These are phyloP conservation scores for Lampris megalopsis DNA, from an alignment of 2,113 vertebrate species.

Conservation along the genomic window DNA sequence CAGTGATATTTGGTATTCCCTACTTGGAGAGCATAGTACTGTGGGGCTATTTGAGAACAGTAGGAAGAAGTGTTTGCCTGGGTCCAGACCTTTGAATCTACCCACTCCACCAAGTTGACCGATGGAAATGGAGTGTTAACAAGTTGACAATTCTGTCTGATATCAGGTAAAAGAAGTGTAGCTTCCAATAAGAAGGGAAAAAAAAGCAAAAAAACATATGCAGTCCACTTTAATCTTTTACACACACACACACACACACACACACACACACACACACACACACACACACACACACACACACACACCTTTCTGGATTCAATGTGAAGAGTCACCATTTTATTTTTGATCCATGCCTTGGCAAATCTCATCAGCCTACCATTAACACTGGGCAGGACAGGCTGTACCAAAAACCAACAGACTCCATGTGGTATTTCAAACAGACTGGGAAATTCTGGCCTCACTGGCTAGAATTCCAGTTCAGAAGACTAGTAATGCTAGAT, in stretches of 20 bases:
- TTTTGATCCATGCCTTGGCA: not conserved
- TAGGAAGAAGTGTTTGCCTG: no score
- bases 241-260: not conserved
- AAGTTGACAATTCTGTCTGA: no score
- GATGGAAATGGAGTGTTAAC: no score
- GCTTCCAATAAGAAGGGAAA: not conserved
- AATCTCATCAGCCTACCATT: no score
- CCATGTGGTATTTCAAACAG: not conserved
- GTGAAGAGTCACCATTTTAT: slow-evolving; percentile 15
- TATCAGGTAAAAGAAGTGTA: not conserved
- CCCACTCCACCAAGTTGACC: no score
- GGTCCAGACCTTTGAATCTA: no score
- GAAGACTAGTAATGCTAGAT: no score
- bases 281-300: not conserved
- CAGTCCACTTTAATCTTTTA: slow-evolving; percentile 25
- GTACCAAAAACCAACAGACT: not conserved
- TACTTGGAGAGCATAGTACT: not conserved
- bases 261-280: not conserved
- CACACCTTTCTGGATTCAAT: not conserved
- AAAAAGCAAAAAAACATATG: slow-evolving; percentile 10
- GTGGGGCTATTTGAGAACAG: not conserved
- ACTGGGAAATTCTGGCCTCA: no score
- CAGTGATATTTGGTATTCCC: not conserved
- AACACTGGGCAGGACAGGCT: no score
- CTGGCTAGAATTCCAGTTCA: no score